These are phyloP conservation scores for Eudasyphora cyanicolor DNA, from an alignment of 2,888 invertebrate genomes.

Conservation along the genomic window DNA sequence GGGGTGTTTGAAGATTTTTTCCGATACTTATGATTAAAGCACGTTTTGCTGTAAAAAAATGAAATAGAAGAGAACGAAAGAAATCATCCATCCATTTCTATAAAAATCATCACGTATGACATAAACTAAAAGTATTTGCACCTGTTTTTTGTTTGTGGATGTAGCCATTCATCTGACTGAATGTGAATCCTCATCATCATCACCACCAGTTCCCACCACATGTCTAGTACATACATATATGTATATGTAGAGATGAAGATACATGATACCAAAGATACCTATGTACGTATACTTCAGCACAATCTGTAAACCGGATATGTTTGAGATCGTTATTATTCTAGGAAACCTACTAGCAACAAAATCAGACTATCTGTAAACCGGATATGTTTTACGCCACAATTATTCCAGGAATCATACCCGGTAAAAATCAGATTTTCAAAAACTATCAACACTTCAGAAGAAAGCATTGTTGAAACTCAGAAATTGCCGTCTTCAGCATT, in stretches of 20 bases:
- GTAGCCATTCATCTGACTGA: slow-evolving; percentile 22
- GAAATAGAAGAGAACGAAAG: slow-evolving; percentile 9
- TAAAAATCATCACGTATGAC: slow-evolving; percentile 60
- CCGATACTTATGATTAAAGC: slow-evolving; percentile 56
- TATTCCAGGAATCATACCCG: no score
- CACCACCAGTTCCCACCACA: slow-evolving; percentile 18
- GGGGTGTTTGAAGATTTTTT: slow-evolving; percentile 28
- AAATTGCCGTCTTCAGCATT: no score
- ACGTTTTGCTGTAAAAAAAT: slow-evolving; percentile 51
- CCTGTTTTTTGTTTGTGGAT: slow-evolving; percentile 44
- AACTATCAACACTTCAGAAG: no score
- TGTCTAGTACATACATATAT: neutral
- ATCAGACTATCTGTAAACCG: neutral
- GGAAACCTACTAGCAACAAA: neutral
- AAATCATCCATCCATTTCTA: slow-evolving; percentile 34
- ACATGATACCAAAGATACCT: no score
- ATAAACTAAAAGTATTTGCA: slow-evolving; percentile 62
- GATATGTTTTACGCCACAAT: no score
- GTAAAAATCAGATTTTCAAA: no score
- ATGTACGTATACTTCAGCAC: no score
- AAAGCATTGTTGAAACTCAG: no score
- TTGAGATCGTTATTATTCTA: no score
- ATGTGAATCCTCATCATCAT: slow-evolving; percentile 39
- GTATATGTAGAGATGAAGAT: neutral
- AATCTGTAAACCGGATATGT: no score